Evolutionary conservation across 1,140 invertebrate genomes (phyloP), one percentile per base, ranked within the genome.

Genomic region (Helicoverpa armigera): DNA sequence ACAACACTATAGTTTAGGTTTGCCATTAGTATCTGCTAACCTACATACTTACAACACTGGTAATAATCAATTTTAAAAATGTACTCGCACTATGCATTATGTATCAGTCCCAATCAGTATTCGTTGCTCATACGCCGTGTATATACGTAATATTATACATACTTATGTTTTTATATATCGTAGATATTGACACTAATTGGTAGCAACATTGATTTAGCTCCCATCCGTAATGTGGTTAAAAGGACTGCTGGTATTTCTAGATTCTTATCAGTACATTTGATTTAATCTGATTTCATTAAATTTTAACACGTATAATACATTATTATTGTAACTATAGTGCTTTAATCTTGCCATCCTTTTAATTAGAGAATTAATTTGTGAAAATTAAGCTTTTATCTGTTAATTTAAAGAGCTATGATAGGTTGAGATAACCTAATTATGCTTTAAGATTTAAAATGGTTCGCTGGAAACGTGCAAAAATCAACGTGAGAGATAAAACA

Each of bases 61-160:
- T 16, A 50, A 69, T 69, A 69, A 69, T 69, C 43, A 69, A 69
- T 69, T 69, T 69, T 50, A 50, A 50, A 69, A 69, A 69, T 69
- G 65, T 69, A 18, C 16, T 35, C 65, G n/a, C 2, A 12, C 43
- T 69, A 69, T 69, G 18, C 65, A 69, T 69, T 50, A 69, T 69
- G 65, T 69, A 69, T 69, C 65, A 69, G 65, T 43, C 65, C 65
- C 65, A 69, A 69, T 69, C 65, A 69, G 65, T 23, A 69, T 69
- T 69, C 65, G 65, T 50, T 69, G 65, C 23, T 14, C 23, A 61
- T 61, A 29, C 23, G 29, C 29, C 23, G 12, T 2, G 12, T 29
- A 31, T 12, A 12, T 61, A 61, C 23, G 23, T 58, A 58, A 67
- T 48, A 67, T 58, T 50, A 50, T 50, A 69, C 13, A 50, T 18